Conservation (phyloP, 2,888 invertebrate genomes). For the Nebria salina region DNA sequence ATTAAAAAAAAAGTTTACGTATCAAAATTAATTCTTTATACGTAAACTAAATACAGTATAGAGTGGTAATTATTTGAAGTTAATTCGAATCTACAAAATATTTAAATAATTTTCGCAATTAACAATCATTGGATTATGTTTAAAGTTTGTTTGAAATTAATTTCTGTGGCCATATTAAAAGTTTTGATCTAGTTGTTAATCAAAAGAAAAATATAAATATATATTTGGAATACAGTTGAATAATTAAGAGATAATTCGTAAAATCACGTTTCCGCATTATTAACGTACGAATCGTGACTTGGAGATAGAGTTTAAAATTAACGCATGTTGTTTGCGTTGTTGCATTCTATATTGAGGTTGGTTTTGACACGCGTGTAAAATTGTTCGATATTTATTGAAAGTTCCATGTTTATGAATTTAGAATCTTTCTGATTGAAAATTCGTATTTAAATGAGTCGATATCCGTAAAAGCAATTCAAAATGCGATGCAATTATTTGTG, state of each 20-base stretch:
- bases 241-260: not conserved
- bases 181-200: no score
- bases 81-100: no score
- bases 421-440: not conserved
- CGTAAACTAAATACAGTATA: no score
- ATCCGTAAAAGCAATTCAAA: not conserved
- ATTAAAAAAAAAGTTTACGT: no score
- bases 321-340: not conserved
- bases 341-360: not conserved
- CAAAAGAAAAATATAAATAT: not conserved
- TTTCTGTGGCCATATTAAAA: no score
- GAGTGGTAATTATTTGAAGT: no score
- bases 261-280: not conserved
- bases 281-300: not conserved
- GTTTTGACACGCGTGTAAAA: not conserved
- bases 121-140: no score
- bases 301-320: not conserved
- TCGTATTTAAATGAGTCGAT: not conserved
- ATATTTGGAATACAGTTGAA: not conserved
- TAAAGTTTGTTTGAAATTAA: no score
- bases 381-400: not conserved
- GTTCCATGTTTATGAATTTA: not conserved
- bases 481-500: conserved; percentile 10
- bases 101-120: no score
- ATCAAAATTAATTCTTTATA: no score